These are phyloP conservation scores for Tetranychus cinnabarinus DNA, from an alignment of 1,140 invertebrate genomes.

Conservation along the genomic window DNA sequence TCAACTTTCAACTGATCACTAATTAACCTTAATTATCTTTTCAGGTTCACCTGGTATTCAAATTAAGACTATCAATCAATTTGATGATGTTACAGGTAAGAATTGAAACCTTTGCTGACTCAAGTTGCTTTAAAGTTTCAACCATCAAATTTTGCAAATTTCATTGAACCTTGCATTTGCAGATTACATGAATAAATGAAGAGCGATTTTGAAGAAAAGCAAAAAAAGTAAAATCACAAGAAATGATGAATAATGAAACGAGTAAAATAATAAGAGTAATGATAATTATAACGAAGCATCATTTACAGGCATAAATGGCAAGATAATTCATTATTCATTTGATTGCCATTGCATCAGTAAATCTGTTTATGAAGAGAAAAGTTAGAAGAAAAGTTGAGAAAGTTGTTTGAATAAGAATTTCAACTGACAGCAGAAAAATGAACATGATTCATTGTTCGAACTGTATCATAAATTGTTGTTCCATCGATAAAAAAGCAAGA, in stretches of 20 bases:
- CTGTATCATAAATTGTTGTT: too few relatives aligned
- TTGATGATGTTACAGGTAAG: conserved; percentile 1
- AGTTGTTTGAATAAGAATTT: too few relatives aligned
- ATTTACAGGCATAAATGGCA: background rate
- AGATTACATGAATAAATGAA: background rate
- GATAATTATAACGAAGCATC: background rate
- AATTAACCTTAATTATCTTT: too few relatives aligned
- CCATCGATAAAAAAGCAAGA: too few relatives aligned
- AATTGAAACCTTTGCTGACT: background rate
- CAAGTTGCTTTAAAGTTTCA: background rate
- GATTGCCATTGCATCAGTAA: too few relatives aligned
- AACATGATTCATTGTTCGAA: too few relatives aligned
- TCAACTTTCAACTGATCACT: background rate
- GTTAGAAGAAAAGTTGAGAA: too few relatives aligned
- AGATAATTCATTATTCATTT: too few relatives aligned
- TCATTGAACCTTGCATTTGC: background rate
- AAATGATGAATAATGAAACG: background rate
- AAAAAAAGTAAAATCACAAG: background rate
- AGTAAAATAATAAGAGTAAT: background rate
- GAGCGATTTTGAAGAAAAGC: background rate
- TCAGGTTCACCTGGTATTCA: background rate
- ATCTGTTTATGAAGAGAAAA: too few relatives aligned
- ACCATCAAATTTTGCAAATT: background rate
- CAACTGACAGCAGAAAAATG: too few relatives aligned
- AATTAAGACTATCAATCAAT: background rate